A percentile compares a stretch with the other conserved stretches of the same genome.
Evolutionary conservation across 2,797 vertebrate genomes (phyloP).

Genomic region (Anguilla obscura): DNA sequence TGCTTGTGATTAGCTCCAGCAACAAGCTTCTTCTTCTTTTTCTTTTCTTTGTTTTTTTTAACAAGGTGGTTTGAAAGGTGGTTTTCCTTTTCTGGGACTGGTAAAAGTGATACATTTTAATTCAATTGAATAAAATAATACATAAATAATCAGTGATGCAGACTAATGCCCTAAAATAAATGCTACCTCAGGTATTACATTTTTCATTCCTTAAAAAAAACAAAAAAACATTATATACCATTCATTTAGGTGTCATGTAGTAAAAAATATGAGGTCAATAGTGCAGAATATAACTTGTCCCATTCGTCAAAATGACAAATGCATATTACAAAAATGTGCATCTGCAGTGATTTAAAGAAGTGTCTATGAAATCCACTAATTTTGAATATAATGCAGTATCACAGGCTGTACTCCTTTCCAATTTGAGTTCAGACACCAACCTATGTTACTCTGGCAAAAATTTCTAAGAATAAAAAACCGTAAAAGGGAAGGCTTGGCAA

Average conservation of each 20-base stretch:
- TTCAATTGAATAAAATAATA: not conserved
- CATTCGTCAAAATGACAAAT: not conserved
- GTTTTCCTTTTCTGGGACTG: constrained; percentile 8
- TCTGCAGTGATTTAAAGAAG: not conserved
- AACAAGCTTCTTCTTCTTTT: not conserved
- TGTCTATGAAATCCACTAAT: not conserved
- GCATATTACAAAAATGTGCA: not conserved
- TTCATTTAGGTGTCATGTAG: not conserved
- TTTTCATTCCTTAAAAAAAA: not conserved
- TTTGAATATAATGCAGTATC: not conserved
- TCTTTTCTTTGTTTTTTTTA: not conserved
- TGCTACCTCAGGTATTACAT: constrained; percentile 35
- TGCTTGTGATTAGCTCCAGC: not conserved
- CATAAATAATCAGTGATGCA: not conserved
- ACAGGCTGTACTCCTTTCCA: not conserved
- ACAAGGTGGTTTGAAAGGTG: not conserved
- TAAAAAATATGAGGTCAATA: not conserved
- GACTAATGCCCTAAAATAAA: constrained; percentile 27
- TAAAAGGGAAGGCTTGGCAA: constrained; percentile 13
- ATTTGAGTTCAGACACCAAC: not conserved
- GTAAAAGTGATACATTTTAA: not conserved
- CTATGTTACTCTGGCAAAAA: not conserved
- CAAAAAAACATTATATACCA: not conserved
- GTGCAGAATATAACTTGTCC: not conserved
- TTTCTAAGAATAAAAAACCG: constrained; percentile 1